phyloP scores from a whole-genome alignment of 2,797 vertebrate genomes.

The Esox masquinongy region DNA sequence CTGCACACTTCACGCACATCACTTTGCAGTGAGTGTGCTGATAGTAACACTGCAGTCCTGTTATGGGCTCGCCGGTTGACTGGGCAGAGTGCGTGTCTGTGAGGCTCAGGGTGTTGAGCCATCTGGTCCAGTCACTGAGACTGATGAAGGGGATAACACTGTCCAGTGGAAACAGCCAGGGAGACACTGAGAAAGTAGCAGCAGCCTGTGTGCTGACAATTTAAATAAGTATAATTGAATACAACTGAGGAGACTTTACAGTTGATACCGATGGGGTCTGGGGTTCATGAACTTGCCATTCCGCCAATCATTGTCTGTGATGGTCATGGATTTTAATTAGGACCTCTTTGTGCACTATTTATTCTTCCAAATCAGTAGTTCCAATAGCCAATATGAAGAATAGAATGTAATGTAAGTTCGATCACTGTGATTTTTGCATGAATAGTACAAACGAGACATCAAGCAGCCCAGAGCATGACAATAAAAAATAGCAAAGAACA shows the following conservation, averaged over 20 bases:
- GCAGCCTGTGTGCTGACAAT: not conserved
- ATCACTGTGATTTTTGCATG: not conserved
- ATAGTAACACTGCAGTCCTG: not conserved
- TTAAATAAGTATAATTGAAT: not conserved
- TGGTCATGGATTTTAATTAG: not conserved
- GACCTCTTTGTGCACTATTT: not conserved
- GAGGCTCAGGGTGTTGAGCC: slow-evolving; percentile 44
- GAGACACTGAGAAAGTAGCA: slow-evolving; percentile 31
- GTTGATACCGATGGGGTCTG: not conserved
- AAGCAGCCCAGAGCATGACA: not conserved
- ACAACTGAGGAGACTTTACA: not conserved
- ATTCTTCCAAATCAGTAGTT: not conserved
- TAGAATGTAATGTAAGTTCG: not conserved
- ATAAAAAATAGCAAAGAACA: not conserved
- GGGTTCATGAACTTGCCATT: not conserved
- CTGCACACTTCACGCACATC: not conserved
- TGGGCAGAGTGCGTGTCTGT: slow-evolving; percentile 35
- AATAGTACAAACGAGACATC: not conserved
- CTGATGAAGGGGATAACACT: slow-evolving; percentile 42
- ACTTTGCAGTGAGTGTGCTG: not conserved
- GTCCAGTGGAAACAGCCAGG: slow-evolving; percentile 53
- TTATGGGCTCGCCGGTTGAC: slow-evolving; percentile 37
- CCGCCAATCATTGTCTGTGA: not conserved
- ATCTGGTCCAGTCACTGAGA: slow-evolving; percentile 49
- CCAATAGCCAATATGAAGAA: not conserved